Evolutionary conservation across 2,797 vertebrate species (phyloP).

Genomic region (Myiotriccus ornatus): DNA sequence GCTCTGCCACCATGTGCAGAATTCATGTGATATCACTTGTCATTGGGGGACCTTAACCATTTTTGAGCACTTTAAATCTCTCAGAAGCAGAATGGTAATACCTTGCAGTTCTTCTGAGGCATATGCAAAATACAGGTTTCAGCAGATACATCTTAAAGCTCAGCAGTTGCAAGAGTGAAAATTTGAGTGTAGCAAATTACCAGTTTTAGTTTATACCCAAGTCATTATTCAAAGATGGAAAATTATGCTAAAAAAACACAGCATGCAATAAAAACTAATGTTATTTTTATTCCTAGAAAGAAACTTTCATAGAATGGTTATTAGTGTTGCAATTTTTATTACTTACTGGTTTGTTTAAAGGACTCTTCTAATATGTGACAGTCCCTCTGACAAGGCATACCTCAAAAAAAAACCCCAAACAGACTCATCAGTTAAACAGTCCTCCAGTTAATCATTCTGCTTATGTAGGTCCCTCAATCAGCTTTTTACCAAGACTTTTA

Average conservation of each 20-base stretch:
- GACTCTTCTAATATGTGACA: not conserved
- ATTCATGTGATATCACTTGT: not conserved
- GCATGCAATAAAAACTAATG: not conserved
- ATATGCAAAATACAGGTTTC: constrained; percentile 1
- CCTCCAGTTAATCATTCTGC: not conserved
- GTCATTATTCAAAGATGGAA: constrained; percentile 20
- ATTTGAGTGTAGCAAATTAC: not conserved
- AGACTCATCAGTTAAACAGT: not conserved
- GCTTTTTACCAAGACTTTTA: not conserved
- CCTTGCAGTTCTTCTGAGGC: not conserved
- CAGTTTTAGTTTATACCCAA: constrained; percentile 29
- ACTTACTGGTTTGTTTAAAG: not conserved
- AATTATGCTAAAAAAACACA: constrained; percentile 4
- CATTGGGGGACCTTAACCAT: not conserved
- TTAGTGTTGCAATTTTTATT: not conserved
- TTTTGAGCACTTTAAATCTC: not conserved
- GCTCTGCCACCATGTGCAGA: constrained; percentile 8
- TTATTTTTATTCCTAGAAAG: constrained; percentile 2
- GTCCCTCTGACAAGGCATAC: not conserved
- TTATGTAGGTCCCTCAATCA: not conserved
- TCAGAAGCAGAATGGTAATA: not conserved
- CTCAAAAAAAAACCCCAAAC: not conserved
- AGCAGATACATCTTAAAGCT: not conserved
- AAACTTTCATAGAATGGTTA: not conserved
- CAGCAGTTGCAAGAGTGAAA: not conserved